phyloP scores from a whole-genome alignment of 2,797 vertebrate genomes.

The Capromys pilorides region DNA sequence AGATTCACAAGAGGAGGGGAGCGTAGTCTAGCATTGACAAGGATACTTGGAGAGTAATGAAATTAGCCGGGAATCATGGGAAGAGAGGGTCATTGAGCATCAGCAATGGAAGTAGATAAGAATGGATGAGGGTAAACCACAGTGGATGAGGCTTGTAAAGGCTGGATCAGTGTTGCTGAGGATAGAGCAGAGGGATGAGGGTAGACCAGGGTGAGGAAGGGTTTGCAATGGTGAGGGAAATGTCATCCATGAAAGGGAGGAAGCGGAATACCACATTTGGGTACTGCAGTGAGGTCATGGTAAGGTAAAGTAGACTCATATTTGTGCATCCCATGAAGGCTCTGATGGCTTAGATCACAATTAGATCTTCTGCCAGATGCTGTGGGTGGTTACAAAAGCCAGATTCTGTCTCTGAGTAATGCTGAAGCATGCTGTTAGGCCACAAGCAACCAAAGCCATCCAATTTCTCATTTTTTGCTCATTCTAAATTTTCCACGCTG shows the following conservation, averaged over 20 bases:
- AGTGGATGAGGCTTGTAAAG: no score
- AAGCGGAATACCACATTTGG: rapidly evolving
- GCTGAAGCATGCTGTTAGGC: not conserved
- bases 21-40: no score
- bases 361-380: not conserved
- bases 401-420: not conserved
- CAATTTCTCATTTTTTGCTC: not conserved
- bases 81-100: not conserved
- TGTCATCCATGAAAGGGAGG: not conserved
- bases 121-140: not conserved
- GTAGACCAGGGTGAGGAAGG: not conserved
- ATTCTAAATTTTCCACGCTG: constrained; percentile 12
- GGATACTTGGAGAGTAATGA: not conserved
- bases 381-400: not conserved
- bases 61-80: no score
- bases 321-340: not conserved
- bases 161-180: no score
- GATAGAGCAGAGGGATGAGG: no score
- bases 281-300: not conserved
- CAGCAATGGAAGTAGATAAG: not conserved
- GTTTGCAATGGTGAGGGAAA: not conserved
- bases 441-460: not conserved
- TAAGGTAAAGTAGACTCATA: not conserved
- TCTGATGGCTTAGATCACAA: not conserved
- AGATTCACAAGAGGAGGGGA: not conserved